phyloP scores from a whole-genome alignment of 2,888 invertebrate genomes.

The Melieria picta region DNA sequence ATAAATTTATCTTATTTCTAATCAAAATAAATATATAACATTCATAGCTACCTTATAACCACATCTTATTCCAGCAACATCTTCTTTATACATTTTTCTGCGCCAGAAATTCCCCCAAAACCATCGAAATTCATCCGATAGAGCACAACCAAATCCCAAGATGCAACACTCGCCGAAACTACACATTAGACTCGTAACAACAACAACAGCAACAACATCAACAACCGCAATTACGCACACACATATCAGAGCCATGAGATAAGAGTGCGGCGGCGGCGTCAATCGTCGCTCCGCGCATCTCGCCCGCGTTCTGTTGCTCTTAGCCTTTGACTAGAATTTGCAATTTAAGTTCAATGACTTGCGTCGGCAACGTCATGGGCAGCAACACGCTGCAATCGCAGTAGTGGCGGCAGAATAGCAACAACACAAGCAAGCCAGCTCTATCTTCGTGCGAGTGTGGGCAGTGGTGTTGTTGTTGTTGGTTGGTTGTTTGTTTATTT shows the following conservation, averaged over 20 bases:
- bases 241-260: slow-evolving; percentile 4
- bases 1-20: too few species aligned
- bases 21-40: too few species aligned
- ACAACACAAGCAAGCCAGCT: slow-evolving; percentile 30
- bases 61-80: too few species aligned
- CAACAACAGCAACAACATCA: background rate
- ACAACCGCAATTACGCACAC: background rate
- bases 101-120: too few species aligned
- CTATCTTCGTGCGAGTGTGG: slow-evolving; percentile 39
- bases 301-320: background rate
- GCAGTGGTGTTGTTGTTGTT: slow-evolving; percentile 4
- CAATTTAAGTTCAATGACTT: slow-evolving; percentile 60
- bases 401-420: slow-evolving; percentile 28
- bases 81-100: too few species aligned
- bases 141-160: background rate
- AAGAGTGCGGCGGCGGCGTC: slow-evolving; percentile 18
- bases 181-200: background rate
- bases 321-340: slow-evolving; percentile 33
- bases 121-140: too few species aligned
- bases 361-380: slow-evolving; percentile 58
- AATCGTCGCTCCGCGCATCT: background rate
- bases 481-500: slow-evolving; percentile 19
- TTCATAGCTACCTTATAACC: too few species aligned
- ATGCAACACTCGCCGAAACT: background rate
- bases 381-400: slow-evolving; percentile 28